Base-by-base conservation (phyloP, 2,888 invertebrate genomes). In the Dicyrtoma fusca region DNA sequence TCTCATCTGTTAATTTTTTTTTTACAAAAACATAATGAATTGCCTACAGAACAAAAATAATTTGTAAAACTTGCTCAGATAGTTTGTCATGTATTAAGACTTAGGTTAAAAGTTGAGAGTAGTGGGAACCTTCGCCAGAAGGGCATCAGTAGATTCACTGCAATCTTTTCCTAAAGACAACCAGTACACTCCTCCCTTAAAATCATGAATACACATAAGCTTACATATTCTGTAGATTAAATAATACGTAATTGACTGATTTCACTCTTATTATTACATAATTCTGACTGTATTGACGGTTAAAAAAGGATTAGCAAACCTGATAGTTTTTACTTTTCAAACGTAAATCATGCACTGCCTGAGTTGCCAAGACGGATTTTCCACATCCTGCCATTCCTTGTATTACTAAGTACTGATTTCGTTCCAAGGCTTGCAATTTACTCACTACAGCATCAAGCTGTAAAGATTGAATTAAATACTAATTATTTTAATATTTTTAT, bases 301-400 rank as follows among this genome's bases (percentile, higher is more conserved):
- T n/a, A n/a, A n/a, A n/a, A n/a, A n/a, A n/a, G n/a, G n/a, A n/a
- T n/a, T n/a, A n/a, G n/a, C n/a, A n/a, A 26, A 62, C 62, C 44
- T 64, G 14, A 49, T n/a, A 47, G 10, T 47, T 47, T 11, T 21
- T 64, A 23, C 8, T 64, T 10, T 51, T 49, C 13, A n/a, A 11
- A 47, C 21, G 14, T 19, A 47, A 62, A 19, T 49, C 21, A 64
- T 64, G 64, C 23, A 51, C 49, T 14, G 77, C 78, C 71, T 82
- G 81, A 13, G 88, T 87, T 0, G 88, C 88, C 11, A 90, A 84
- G 68, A 88, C 88, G 0, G 90, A 89, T 84, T 91, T 91, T 26
- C 91, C 92, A 77, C 87, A 88, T 1, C 91, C 91, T n/a, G 89
- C 86, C 89, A 91, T 90, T 11, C 91, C 91, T 82, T 90, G 88